Evolutionary conservation across 2,888 invertebrate genomes (phyloP), one percentile per base, ranked within the genome.

Genomic region (Phragmatobia fuliginosa): DNA sequence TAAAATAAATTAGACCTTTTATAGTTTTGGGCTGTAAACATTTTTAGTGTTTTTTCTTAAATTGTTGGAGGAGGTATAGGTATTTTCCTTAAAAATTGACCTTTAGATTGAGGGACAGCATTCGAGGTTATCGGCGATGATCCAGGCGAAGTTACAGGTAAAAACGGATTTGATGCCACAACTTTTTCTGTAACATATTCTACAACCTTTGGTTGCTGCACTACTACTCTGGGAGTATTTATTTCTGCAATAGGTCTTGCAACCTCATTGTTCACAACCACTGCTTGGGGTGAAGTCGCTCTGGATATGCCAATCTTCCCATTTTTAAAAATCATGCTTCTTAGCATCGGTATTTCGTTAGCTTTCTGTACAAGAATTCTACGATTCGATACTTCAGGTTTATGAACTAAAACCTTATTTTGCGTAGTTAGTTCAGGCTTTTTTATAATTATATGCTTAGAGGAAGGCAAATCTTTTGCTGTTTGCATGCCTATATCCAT

Each of bases 31-130:
- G n/a, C 10, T 11, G n/a, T 49, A 49, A n/a, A 8, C n/a, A 8
- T n/a, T 2, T 21, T 49, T n/a, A 3, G 14, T 25, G 6, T n/a
- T 52, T 66, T n/a, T 4, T 33, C n/a, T 25, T 3, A 64, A 61
- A 36, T 79, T 81, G 71, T 72, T 6, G 90, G 91, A 2, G 91
- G 91, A 0, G 90, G 88, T 58, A 91, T 90, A 2, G 90, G 89
- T 62, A 91, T 88, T 77, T 91, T 92, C 65, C 90, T 86, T 62
- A 91, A 82, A 72, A 86, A 91, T 25, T 90, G 88, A 21, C 87
- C 87, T 52, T 86, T 86, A 0, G 87, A 82, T 61, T 88, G 84
- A 0, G 78, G 69, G 4, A 66, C 83, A 0, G 85, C 83, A 32
- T 72, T 85, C 67, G 83, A 18, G 25, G 33, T 18, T 3, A 33